These are phyloP conservation scores for Heliconius cydno DNA, from an alignment of 2,888 invertebrate species.

Conservation along the genomic window DNA sequence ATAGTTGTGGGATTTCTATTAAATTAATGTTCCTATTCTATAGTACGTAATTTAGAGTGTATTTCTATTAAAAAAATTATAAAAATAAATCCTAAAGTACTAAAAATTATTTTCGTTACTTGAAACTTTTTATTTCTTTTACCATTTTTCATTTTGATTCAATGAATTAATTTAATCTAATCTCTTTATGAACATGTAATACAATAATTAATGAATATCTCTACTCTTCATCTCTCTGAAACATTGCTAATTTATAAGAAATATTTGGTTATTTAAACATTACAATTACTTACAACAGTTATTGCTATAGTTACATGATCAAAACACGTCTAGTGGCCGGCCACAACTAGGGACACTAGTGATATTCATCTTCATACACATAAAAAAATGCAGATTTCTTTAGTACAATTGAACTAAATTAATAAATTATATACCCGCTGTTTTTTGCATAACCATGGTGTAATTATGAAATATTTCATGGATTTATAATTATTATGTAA, in stretches of 20 bases:
- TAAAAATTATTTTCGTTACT: too few relatives aligned
- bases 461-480: too few relatives aligned
- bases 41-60: neutral
- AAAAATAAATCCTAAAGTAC: too few relatives aligned
- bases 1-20: conserved; percentile 18
- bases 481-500: too few relatives aligned
- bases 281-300: neutral
- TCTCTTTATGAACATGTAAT: neutral
- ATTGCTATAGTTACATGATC: neutral
- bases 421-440: too few relatives aligned
- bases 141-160: too few relatives aligned
- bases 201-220: neutral
- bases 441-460: too few relatives aligned
- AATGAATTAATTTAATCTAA: neutral
- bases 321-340: neutral
- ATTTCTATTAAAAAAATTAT: neutral
- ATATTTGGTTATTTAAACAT: neutral
- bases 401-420: too few relatives aligned
- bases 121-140: too few relatives aligned
- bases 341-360: neutral
- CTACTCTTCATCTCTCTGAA: neutral
- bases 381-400: too few relatives aligned
- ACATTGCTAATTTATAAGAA: neutral
- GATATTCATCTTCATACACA: too few relatives aligned
- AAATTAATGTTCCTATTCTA: neutral